Base-by-base conservation (phyloP, 2,113 vertebrate species). In the Hystrix cristata region DNA sequence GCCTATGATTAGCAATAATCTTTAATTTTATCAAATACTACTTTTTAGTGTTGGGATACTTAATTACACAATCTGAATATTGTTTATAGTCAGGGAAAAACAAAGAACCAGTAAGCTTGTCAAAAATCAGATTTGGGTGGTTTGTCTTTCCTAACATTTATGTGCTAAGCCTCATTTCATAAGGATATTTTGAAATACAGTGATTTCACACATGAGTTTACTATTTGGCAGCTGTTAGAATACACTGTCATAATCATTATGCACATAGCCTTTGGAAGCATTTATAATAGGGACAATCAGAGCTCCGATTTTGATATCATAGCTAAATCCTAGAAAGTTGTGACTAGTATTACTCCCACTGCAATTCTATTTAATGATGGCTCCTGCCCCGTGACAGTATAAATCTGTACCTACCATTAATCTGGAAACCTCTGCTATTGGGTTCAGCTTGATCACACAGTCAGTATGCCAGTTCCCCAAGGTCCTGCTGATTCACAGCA, bases 161-260 rank as follows among this genome's bases (percentile, higher is more conserved):
- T 83, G 34, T 43, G 64, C 67, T 86, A 79, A 93, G n/a, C 38
- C 25, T 83, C 74, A 79, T 95, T 95, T 88, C 57, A 93, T 95
- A 83, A 62, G 89, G 25, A 89, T 57, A 74, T 71, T 96, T 91
- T 64, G 60, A 93, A 84, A 91, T 38, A n/a, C 10, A 72, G 12
- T 34, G 53, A 87, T 90, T 89, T 78, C 60, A 87, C 60, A 91
- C 19, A 53, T 80, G 57, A 83, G 46, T 79, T 96, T 87, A 76
- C 87, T 81, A 13, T 80, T 82, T 95, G 94, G 79, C 60, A 97
- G 34, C 69, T 95, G 59, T 19, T 46, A 14, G 43, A 89, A 91
- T 94, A 80, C 46, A 67, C 46, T 43, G 43, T 34, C 25, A 62
- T 62, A 72, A 72, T 46, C 51, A 34, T 29, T 55, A 11, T 72